Conservation (phyloP, 1,140 invertebrate genomes). For the Drosophila simulans region DNA sequence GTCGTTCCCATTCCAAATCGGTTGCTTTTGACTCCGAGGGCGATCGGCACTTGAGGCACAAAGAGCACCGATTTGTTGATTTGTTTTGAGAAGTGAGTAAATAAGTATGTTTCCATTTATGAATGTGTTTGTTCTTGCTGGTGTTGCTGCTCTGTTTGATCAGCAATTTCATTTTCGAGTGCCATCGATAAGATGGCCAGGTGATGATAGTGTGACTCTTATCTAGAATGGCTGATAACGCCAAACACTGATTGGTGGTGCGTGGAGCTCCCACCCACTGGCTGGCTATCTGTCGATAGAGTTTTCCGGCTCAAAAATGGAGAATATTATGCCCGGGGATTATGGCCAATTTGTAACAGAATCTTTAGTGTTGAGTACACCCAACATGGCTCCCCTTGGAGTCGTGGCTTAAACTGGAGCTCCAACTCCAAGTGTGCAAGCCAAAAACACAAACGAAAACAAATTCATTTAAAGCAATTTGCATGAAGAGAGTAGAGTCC, state of each 20-base stretch:
- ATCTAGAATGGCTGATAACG: slow-evolving; percentile 64
- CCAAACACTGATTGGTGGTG: slow-evolving; percentile 51
- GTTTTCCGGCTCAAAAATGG: slow-evolving; percentile 48
- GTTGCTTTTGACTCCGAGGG: slow-evolving; percentile 34
- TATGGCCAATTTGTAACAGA: slow-evolving; percentile 71
- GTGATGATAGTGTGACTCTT: slow-evolving; percentile 58
- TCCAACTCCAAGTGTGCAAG: slow-evolving; percentile 2
- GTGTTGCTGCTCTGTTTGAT: slow-evolving; percentile 73
- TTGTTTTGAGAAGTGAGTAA: slow-evolving; percentile 83
- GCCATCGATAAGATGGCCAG: slow-evolving; percentile 76
- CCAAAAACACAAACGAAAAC: slow-evolving; percentile 41
- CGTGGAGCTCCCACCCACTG: slow-evolving; percentile 4
- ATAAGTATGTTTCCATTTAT: slow-evolving; percentile 84
- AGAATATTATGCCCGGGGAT: slow-evolving; percentile 45
- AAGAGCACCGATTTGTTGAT: slow-evolving; percentile 84
- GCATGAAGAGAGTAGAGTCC: slow-evolving; percentile 60
- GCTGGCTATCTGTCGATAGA: slow-evolving; percentile 32
- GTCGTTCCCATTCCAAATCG: slow-evolving; percentile 16
- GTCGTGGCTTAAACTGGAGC: slow-evolving; percentile 14
- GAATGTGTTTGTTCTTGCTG: slow-evolving; percentile 76
- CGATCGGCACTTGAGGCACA: slow-evolving; percentile 74
- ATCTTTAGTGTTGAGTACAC: slow-evolving; percentile 62
- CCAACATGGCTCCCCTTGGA: slow-evolving; percentile 50
- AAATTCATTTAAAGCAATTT: slow-evolving; percentile 84
- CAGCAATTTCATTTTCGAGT: slow-evolving; percentile 82